These are phyloP conservation scores for Galaxias olidus DNA, from an alignment of 2,797 vertebrate species.

Conservation along the genomic window DNA sequence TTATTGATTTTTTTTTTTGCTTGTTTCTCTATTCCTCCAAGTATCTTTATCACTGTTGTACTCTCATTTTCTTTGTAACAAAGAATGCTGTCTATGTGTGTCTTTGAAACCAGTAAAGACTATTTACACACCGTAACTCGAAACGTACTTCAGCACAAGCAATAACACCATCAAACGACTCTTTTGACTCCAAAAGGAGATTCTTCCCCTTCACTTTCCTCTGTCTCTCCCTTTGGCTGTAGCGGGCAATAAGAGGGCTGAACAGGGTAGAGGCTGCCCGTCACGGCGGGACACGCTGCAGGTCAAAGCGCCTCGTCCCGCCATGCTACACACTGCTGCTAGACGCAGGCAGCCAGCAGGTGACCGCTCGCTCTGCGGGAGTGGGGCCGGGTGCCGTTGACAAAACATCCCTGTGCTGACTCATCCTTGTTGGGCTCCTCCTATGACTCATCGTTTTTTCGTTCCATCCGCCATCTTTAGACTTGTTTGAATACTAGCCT, in stretches of 20 bases:
- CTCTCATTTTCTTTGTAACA: no score
- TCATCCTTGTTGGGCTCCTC: no score
- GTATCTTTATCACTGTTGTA: not conserved
- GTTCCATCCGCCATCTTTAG: no score
- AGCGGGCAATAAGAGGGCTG: constrained; percentile 93
- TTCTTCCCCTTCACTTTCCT: constrained; percentile 69
- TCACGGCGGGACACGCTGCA: constrained; percentile 91
- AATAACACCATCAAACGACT: no score
- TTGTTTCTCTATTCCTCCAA: not conserved
- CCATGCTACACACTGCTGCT: constrained; percentile 89
- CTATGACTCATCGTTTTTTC: no score
- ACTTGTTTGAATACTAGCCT: no score
- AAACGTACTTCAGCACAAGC: no score
- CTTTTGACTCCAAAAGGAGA: not conserved
- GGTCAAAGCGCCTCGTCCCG: constrained; percentile 91
- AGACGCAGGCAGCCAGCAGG: constrained; percentile 92
- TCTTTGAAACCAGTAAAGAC: no score
- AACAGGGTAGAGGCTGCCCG: constrained; percentile 89
- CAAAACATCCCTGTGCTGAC: no score
- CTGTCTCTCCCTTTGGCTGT: constrained; percentile 82
- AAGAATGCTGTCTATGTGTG: no score
- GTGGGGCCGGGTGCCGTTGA: constrained; percentile 29
- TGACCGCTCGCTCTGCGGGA: constrained; percentile 68
- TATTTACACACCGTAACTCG: not conserved
- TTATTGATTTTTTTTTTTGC: not conserved